Evolutionary conservation across 2,113 vertebrate genomes (phyloP).

Genomic region (Calypte anna): DNA sequence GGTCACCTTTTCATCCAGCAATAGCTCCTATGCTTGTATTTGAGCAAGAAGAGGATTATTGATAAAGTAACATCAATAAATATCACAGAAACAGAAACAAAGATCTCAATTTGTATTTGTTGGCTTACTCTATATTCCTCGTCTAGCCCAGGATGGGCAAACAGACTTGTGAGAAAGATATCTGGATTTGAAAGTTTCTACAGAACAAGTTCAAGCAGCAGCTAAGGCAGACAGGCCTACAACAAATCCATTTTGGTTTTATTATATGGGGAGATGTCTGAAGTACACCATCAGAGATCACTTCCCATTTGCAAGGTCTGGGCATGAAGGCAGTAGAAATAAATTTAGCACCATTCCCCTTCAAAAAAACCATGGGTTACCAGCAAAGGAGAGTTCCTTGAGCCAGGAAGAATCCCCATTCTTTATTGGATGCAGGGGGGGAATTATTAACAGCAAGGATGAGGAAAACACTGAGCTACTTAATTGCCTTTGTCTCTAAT

Average conservation of each 20-base stretch:
- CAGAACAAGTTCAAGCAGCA: not conserved
- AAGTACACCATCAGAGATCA: not conserved
- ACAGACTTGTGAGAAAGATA: not conserved
- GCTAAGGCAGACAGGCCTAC: not conserved
- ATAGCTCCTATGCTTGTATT: not conserved
- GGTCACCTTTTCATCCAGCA: not conserved
- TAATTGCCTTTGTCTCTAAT: too few relatives aligned
- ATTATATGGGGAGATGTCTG: not conserved
- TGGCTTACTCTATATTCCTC: rapidly evolving
- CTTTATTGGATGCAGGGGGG: too few relatives aligned
- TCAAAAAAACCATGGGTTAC: not conserved
- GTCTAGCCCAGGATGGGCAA: not conserved
- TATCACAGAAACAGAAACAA: not conserved
- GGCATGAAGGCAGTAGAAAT: not conserved
- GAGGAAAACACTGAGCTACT: too few relatives aligned
- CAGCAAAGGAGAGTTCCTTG: too few relatives aligned
- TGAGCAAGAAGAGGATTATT: not conserved
- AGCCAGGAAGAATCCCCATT: too few relatives aligned
- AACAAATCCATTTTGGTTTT: not conserved
- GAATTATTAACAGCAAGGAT: too few relatives aligned
- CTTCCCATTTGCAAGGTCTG: not conserved
- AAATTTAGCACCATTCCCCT: not conserved
- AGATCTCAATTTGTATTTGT: not conserved
- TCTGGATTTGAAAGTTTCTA: not conserved
- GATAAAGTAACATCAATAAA: not conserved